phyloP scores from a whole-genome alignment of 2,888 invertebrate species.

The Dynastes hyllus region DNA sequence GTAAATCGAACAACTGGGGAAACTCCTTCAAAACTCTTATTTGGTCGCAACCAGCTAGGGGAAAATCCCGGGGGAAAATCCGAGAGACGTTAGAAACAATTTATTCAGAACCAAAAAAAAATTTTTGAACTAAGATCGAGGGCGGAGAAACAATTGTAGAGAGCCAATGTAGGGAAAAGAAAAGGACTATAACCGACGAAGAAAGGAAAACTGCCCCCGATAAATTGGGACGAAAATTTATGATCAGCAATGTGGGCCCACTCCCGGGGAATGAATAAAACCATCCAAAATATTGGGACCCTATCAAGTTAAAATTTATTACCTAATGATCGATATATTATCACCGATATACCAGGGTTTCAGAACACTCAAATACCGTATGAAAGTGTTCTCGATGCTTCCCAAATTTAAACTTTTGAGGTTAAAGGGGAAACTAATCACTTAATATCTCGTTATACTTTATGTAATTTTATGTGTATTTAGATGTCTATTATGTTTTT shows the following conservation, averaged over 20 bases:
- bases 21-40: too few species aligned
- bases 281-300: slow-evolving; percentile 56
- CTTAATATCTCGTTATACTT: too few species aligned
- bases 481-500: too few species aligned
- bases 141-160: not conserved
- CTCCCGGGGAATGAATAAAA: slow-evolving; percentile 55
- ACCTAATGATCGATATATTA: slow-evolving; percentile 56
- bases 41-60: too few species aligned
- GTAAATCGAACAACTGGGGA: too few species aligned
- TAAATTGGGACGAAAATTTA: slow-evolving; percentile 57
- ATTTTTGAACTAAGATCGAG: not conserved
- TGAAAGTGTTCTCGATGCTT: slow-evolving; percentile 10
- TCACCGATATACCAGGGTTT: slow-evolving; percentile 46
- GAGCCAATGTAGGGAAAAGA: slow-evolving; percentile 48
- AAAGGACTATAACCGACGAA: slow-evolving; percentile 50
- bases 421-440: too few species aligned
- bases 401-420: too few species aligned
- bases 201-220: slow-evolving; percentile 53
- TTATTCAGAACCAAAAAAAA: slow-evolving; percentile 56
- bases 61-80: too few species aligned
- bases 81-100: not conserved
- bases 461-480: too few species aligned
- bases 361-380: slow-evolving; percentile 31
- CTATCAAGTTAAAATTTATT: too few species aligned
- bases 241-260: slow-evolving; percentile 56